These are phyloP conservation scores for Symphodus melops DNA, from an alignment of 2,113 vertebrate genomes.

Conservation along the genomic window DNA sequence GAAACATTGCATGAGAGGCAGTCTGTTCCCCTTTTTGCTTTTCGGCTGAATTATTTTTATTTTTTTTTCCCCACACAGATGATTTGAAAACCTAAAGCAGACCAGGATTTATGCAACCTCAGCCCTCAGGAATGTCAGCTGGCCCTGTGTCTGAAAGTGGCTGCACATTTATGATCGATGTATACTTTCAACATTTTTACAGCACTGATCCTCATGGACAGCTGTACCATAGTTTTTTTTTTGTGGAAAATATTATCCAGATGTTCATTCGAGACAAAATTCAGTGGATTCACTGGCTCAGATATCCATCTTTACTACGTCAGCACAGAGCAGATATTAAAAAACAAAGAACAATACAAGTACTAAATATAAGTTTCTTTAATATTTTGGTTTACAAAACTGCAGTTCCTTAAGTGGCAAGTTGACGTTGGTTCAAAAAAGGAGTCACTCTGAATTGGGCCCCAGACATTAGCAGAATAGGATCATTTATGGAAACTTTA, in stretches of 20 bases:
- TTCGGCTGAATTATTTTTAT: slow-evolving; percentile 1
- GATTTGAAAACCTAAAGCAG: neutral
- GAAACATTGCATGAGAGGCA: slow-evolving; percentile 1
- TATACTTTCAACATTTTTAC: neutral
- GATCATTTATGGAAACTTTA: too few relatives aligned
- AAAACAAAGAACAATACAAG: neutral
- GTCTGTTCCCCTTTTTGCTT: neutral
- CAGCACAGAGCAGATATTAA: neutral
- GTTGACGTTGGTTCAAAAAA: too few relatives aligned
- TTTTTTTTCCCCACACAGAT: neutral
- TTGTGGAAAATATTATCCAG: neutral
- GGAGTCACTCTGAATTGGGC: too few relatives aligned
- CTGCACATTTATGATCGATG: neutral
- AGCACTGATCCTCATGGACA: neutral
- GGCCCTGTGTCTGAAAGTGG: neutral
- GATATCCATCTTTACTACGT: neutral
- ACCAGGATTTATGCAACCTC: neutral
- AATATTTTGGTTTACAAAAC: neutral
- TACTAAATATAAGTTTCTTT: neutral
- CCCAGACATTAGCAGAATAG: too few relatives aligned
- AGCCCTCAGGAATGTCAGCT: neutral
- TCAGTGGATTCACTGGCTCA: neutral
- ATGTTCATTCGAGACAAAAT: neutral
- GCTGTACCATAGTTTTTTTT: neutral
- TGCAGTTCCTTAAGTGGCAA: too few relatives aligned